Conservation (phyloP, 1,140 invertebrate genomes). For the Drosophila novamexicana region DNA sequence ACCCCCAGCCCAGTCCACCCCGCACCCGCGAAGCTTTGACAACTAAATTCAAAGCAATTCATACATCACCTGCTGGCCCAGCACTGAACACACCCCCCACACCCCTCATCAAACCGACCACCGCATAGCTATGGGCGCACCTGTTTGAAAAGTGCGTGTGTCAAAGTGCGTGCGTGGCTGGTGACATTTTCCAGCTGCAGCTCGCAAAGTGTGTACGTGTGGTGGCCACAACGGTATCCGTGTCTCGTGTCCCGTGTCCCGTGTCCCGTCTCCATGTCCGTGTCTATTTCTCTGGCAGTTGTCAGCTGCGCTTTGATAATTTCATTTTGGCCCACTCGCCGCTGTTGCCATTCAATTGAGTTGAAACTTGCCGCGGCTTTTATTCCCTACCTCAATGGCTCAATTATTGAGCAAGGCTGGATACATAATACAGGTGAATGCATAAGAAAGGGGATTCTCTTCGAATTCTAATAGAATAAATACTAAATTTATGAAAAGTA, state of each 20-base stretch:
- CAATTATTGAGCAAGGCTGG: slow-evolving; percentile 15
- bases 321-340: slow-evolving; percentile 66
- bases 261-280: slow-evolving; percentile 38
- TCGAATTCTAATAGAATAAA: no score
- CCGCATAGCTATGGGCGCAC: slow-evolving; percentile 40
- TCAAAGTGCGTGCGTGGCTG: slow-evolving; percentile 75
- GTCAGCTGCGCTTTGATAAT: slow-evolving; percentile 77
- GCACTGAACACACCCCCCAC: slow-evolving; percentile 4
- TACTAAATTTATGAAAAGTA: no score
- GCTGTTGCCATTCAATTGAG: slow-evolving; percentile 56
- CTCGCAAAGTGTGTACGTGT: slow-evolving; percentile 2
- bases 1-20: slow-evolving; percentile 19
- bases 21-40: slow-evolving; percentile 59
- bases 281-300: slow-evolving; percentile 67
- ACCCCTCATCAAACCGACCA: background rate
- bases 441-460: background rate
- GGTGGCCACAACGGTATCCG: slow-evolving; percentile 52
- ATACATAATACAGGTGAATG: background rate
- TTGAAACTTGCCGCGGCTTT: slow-evolving; percentile 9
- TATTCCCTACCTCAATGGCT: slow-evolving; percentile 25
- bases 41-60: slow-evolving; percentile 84
- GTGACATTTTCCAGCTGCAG: slow-evolving; percentile 57
- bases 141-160: slow-evolving; percentile 78
- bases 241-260: background rate
- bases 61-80: slow-evolving; percentile 58